Percentiles rank a stretch among this genome's conserved stretches.
These are phyloP conservation scores for Brachystomella parvula DNA, from an alignment of 1,140 invertebrate species.

Conservation along the genomic window DNA sequence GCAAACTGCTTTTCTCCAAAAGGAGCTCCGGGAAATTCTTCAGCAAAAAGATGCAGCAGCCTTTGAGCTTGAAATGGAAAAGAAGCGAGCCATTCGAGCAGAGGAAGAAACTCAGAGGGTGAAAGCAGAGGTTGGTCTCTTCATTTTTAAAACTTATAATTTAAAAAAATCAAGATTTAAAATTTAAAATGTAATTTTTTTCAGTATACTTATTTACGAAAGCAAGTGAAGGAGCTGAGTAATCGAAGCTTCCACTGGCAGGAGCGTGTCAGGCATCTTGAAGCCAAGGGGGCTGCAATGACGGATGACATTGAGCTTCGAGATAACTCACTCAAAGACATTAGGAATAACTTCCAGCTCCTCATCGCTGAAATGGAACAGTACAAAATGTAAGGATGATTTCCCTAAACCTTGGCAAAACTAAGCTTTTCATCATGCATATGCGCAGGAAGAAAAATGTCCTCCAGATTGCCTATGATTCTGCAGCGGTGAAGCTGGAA, in stretches of 20 bases:
- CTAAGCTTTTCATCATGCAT: too few species aligned
- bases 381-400: background rate
- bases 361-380: background rate
- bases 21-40: background rate
- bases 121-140: background rate
- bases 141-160: background rate
- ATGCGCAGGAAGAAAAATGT: background rate
- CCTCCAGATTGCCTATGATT: too few species aligned
- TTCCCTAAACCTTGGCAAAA: too few species aligned
- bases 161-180: too few species aligned
- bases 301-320: background rate
- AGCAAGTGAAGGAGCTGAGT: slow-evolving; percentile 11
- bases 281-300: background rate
- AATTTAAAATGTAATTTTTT: background rate
- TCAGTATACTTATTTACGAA: background rate
- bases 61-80: background rate
- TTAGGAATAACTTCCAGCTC: background rate
- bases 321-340: background rate
- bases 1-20: background rate
- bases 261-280: background rate
- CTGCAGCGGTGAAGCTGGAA: too few species aligned
- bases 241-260: slow-evolving; percentile 17
- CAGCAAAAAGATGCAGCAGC: slow-evolving; percentile 4
- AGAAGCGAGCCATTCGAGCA: background rate
- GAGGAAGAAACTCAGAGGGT: background rate